Evolutionary conservation across 92 coral and sea anemone species (phyloP).

Genomic region (Desmophyllum pertusum): DNA sequence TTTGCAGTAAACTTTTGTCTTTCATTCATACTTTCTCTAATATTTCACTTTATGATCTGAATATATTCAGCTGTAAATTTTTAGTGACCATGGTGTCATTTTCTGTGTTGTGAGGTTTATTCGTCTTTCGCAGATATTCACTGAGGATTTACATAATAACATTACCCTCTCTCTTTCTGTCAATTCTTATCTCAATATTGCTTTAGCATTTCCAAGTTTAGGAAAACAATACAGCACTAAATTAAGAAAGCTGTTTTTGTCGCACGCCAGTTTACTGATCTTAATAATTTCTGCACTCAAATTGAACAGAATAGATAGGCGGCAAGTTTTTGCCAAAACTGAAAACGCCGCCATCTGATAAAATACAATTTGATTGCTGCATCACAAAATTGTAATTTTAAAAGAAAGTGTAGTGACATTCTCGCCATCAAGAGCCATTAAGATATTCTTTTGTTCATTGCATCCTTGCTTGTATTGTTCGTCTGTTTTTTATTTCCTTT

Average conservation of each 20-base stretch:
- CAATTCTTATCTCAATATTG: slow-evolving; percentile 56
- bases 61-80: slow-evolving; percentile 44
- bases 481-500: slow-evolving; percentile 13
- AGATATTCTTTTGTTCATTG: slow-evolving; percentile 30
- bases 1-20: slow-evolving; percentile 13
- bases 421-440: slow-evolving; percentile 30
- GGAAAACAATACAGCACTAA: slow-evolving; percentile 51
- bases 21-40: not conserved
- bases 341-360: not conserved
- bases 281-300: slow-evolving; percentile 5
- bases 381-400: not conserved
- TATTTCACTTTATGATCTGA: slow-evolving; percentile 12
- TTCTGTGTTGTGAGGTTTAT: slow-evolving; percentile 46
- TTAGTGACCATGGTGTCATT: slow-evolving; percentile 50
- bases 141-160: slow-evolving; percentile 66
- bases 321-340: not conserved
- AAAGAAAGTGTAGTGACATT: slow-evolving; percentile 5
- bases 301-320: not conserved
- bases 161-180: slow-evolving; percentile 46
- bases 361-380: not conserved
- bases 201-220: slow-evolving; percentile 61
- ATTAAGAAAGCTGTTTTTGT: slow-evolving; percentile 34
- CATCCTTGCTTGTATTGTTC: slow-evolving; percentile 28
- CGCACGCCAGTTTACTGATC: slow-evolving; percentile 8
- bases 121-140: slow-evolving; percentile 35